These are phyloP conservation scores for Trematomus loennbergii DNA, from an alignment of 2,113 vertebrate species.

Conservation along the genomic window DNA sequence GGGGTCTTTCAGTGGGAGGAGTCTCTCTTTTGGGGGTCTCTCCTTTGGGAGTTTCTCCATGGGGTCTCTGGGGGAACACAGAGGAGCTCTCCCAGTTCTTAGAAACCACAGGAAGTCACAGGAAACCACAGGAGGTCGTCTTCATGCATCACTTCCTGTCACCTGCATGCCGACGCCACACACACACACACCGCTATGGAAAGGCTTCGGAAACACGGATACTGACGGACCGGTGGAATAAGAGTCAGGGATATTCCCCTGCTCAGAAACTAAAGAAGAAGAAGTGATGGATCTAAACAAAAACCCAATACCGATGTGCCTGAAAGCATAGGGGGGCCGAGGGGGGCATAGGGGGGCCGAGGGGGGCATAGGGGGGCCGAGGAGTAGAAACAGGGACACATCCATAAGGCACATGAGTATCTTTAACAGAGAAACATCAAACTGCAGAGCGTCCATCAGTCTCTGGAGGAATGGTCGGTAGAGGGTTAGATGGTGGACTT, in stretches of 20 bases:
- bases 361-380: too few species aligned
- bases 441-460: constrained; percentile 60
- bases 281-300: constrained; percentile 43
- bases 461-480: constrained; percentile 78
- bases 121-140: constrained; percentile 79
- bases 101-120: constrained; percentile 89
- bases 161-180: constrained; percentile 87
- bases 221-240: constrained; percentile 65
- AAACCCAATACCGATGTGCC: constrained; percentile 75
- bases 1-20: too few species aligned
- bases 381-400: constrained; percentile 84
- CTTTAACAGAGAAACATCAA: constrained; percentile 51
- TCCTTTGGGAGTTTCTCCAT: too few species aligned
- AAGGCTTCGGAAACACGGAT: constrained; percentile 86
- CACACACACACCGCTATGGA: constrained; percentile 85
- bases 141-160: constrained; percentile 91
- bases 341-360: too few species aligned
- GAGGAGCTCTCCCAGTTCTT: constrained; percentile 87
- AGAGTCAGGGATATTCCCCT: constrained; percentile 20
- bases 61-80: constrained; percentile 7
- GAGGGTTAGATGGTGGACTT: constrained; percentile 93
- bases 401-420: constrained; percentile 92
- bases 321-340: constrained; percentile 56
- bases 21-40: too few species aligned
- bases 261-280: constrained; percentile 6